Percentiles rank a stretch among this genome's conserved stretches.
Evolutionary conservation across 2,113 vertebrate genomes (phyloP).

Genomic region (Thinocorus orbignyianus): DNA sequence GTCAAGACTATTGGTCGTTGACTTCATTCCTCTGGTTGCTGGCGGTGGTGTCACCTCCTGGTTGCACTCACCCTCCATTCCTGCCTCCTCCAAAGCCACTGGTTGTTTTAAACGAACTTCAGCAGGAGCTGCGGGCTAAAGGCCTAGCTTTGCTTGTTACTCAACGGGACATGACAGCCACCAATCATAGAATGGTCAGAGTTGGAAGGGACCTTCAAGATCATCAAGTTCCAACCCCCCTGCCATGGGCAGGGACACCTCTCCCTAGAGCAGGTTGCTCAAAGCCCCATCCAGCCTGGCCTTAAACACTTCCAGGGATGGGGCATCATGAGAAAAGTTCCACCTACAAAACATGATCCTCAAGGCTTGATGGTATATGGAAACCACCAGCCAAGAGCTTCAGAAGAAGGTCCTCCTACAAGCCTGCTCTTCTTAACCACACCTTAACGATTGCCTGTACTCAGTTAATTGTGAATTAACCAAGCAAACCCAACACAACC

Average conservation of each 20-base stretch:
- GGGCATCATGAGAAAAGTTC: background rate
- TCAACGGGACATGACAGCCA: background rate
- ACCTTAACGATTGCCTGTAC: background rate
- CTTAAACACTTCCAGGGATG: too few relatives aligned
- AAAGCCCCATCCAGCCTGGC: fast-evolving
- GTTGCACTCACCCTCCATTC: background rate
- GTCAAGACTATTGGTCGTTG: background rate
- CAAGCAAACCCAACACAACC: background rate
- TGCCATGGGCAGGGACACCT: background rate
- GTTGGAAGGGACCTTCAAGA: too few relatives aligned
- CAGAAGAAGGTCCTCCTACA: background rate
- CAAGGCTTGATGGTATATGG: background rate
- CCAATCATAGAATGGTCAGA: too few relatives aligned
- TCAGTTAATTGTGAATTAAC: background rate
- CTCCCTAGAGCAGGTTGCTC: background rate
- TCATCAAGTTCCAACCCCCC: background rate
- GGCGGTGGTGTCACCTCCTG: background rate
- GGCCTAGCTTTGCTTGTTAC: background rate
- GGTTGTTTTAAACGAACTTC: background rate
- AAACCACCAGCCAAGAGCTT: background rate
- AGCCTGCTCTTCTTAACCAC: background rate
- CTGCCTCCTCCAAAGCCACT: background rate
- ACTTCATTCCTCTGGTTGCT: background rate
- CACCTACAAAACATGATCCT: background rate
- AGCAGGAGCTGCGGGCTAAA: background rate